Conservation (phyloP, 2,113 vertebrate species). For the Labrus mixtus region DNA sequence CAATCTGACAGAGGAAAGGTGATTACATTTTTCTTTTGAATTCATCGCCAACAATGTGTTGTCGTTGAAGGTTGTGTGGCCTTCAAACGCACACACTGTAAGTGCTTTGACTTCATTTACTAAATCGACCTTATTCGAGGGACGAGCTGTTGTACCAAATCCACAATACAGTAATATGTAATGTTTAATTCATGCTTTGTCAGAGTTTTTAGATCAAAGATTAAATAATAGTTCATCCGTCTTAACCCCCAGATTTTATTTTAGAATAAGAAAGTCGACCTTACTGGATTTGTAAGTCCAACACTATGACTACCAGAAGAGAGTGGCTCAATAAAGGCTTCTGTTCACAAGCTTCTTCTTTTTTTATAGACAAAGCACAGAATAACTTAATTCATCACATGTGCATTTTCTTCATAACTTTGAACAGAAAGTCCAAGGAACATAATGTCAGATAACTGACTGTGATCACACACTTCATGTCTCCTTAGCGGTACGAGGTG, state of each 20-base stretch:
- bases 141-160: constrained; percentile 27
- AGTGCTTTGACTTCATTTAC: constrained; percentile 34
- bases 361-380: not conserved
- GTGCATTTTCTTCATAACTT: not conserved
- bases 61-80: constrained; percentile 47
- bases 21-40: constrained; percentile 46
- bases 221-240: constrained; percentile 13
- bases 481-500: too few relatives aligned
- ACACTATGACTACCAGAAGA: not conserved
- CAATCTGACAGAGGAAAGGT: constrained; percentile 47
- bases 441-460: not conserved
- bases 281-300: constrained; percentile 19
- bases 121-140: constrained; percentile 48
- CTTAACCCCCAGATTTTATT: constrained; percentile 27
- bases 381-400: not conserved
- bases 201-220: constrained; percentile 19
- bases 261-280: constrained; percentile 10
- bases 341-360: not conserved
- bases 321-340: not conserved
- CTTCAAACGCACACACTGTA: constrained; percentile 41
- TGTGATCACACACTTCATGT: not conserved
- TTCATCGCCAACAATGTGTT: constrained; percentile 31
- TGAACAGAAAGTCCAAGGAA: not conserved
- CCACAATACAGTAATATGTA: constrained; percentile 7
- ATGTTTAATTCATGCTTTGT: constrained; percentile 24